Evolutionary conservation across 2,888 invertebrate species (phyloP).

Genomic region (Lycia hirtaria): DNA sequence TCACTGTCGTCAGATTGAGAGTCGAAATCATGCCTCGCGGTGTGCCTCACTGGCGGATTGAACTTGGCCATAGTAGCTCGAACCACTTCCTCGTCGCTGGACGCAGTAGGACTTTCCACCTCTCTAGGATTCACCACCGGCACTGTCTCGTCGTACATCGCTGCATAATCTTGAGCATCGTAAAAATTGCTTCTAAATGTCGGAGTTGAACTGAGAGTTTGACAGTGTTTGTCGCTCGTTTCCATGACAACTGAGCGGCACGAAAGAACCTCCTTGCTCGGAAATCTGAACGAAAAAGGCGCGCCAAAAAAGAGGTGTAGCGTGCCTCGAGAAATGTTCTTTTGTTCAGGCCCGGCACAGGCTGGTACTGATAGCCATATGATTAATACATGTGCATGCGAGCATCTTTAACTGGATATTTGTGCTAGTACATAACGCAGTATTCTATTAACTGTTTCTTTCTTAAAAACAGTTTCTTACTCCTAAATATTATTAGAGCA

Average conservation of each 20-base stretch:
- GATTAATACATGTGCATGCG: constrained; percentile 46
- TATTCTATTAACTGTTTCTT: too few species aligned
- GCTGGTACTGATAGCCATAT: constrained; percentile 41
- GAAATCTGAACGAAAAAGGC: constrained; percentile 54
- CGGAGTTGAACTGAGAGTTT: constrained; percentile 53
- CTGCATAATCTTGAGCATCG: constrained; percentile 55
- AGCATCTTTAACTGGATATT: too few species aligned
- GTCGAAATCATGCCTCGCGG: constrained; percentile 76
- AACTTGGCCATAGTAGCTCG: constrained; percentile 76
- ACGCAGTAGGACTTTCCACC: constrained; percentile 80
- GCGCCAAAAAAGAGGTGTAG: constrained; percentile 20
- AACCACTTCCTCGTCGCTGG: constrained; percentile 63
- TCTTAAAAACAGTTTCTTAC: too few species aligned
- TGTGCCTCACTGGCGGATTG: constrained; percentile 74
- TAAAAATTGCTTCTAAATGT: constrained; percentile 49
- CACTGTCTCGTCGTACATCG: constrained; percentile 86
- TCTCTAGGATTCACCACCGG: constrained; percentile 85
- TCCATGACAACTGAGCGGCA: constrained; percentile 67
- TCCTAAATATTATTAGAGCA: too few species aligned
- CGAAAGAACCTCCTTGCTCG: constrained; percentile 51
- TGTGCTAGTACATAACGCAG: too few species aligned
- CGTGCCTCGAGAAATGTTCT: constrained; percentile 35
- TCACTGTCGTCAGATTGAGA: constrained; percentile 76
- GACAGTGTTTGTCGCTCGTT: constrained; percentile 80
- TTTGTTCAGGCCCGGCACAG: constrained; percentile 38